Base-by-base conservation (phyloP, 2,797 vertebrate species). In the Platalea minor region DNA sequence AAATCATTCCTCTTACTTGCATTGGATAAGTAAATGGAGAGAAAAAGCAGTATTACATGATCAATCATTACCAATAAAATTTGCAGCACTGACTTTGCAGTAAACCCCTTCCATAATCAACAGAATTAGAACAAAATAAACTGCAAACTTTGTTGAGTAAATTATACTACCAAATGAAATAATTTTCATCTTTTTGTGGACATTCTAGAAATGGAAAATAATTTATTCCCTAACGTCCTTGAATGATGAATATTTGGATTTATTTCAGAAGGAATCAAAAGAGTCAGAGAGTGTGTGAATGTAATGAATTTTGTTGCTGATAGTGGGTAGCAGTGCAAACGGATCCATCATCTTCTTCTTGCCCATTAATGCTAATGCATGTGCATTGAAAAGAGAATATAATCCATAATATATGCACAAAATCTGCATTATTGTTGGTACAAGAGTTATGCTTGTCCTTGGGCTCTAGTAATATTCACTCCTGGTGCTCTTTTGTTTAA, bases 331-430 rank as follows among this genome's bases (percentile, higher is more conserved):
- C 73, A 43, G 69, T 35, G 29, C 56, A 96, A 96, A 96, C 76
- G 94, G 91, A 91, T 95, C 91, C 85, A 85, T 88, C 73, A 56
- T 56, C 54, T 54, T 76, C 64, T 81, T 82, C 87, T 88, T 67
- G 53, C 54, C 90, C 73, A 84, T 96, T 95, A 97, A 96, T 87
- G 89, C 73, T 96, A 92, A 91, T 96, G 84, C 94, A 93, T 95
- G 91, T 93, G 78, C 60, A 84, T 26, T 80, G 88, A 72, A 90
- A 91, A 94, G 82, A 88, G 81, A 89, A 29, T 43, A 65, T 68
- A 89, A 93, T 78, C 94, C 72, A 77, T 86, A 91, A 91, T 70
- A 76, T 81, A 96, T 88, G 89, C 95, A 95, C 72, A 86, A 94
- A 97, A 65, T 83, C 85, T 89, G 73, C 93, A 73, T 92, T 48